Evolutionary conservation across 2,113 vertebrate species (phyloP), one percentile per base, ranked within the genome.

Genomic region (Atractosteus spatula): DNA sequence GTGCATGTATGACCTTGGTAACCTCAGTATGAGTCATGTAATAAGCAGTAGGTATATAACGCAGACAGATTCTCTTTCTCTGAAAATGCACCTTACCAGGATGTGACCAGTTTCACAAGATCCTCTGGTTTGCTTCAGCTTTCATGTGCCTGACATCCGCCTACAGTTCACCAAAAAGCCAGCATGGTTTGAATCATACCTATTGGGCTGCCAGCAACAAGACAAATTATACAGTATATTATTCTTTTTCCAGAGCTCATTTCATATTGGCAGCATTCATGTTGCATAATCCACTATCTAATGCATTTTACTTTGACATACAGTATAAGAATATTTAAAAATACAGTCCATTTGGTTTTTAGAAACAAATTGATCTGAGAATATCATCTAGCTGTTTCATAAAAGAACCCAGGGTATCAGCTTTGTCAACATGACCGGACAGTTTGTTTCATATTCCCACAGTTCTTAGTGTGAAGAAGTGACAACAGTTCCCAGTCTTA

Each of bases 61-160:
- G 45, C 7, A 55, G 43, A 62, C 44, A 10, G 4, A 67, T 43
- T 57, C 65, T 59, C 44, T 14, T 41, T 74, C 17, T 42, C 41
- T 12, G 12, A 44, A 5, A 12, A 51, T 8, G 6, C 3, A 12
- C 17, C 59, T 69, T 67, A 7, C 44, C 55, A 61, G 12, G 4
- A 12, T 5, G 42, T n/a, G 68, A 62, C 66, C 66, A 62, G 72
- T 74, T 62, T 69, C 72, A 62, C 66, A 62, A 68, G 65, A 12
- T 61, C 66, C n/a, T 59, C n/a, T 13, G 56, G 13, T 8, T 11
- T 4, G 56, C n/a, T 59, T 59, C 7, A 51, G 47, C 47, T 51
- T 85, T 86, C 83, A 82, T 73, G 80, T 70, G 78, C 90, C 85
- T 88, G 85, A 85, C 85, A 87, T 80, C 68, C 79, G 64, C 43